Conservation (phyloP, 2,797 vertebrate genomes). For the Characodon lateralis region DNA sequence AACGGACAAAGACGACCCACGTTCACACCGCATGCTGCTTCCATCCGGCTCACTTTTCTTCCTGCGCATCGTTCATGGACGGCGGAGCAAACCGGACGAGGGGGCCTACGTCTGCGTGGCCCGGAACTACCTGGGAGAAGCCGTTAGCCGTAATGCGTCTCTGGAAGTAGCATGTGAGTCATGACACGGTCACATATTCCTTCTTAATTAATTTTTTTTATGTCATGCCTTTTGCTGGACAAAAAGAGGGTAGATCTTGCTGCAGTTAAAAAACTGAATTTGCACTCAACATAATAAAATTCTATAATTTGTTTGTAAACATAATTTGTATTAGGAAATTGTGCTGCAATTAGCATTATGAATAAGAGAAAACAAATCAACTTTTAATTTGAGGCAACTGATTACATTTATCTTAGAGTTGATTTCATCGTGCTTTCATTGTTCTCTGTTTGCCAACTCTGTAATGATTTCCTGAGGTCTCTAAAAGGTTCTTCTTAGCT, state of each 20-base stretch:
- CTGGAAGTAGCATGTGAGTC: conserved; percentile 99
- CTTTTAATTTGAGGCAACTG: conserved; percentile 32
- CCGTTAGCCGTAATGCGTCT: conserved; percentile 96
- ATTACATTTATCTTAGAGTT: conserved; percentile 33
- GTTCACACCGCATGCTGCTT: conserved; percentile 97
- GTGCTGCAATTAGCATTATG: conserved; percentile 17
- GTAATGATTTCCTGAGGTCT: conserved; percentile 33
- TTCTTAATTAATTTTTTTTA: conserved; percentile 3
- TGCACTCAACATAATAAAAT: conserved; percentile 3
- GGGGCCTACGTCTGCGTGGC: conserved; percentile 97
- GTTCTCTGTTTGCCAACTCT: conserved; percentile 25
- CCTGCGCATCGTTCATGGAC: conserved; percentile 94
- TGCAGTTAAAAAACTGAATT: conserved; percentile 33
- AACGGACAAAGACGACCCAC: conserved; percentile 94
- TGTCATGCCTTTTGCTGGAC: not conserved
- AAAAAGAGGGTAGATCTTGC: conserved; percentile 9
- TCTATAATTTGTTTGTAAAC: not conserved
- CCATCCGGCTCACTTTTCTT: conserved; percentile 97
- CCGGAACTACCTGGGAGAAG: conserved; percentile 98
- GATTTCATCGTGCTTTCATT: conserved; percentile 23
- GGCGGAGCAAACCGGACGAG: conserved; percentile 96
- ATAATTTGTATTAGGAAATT: conserved; percentile 38
- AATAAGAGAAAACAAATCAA: conserved; percentile 49
- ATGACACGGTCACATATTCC: not conserved
- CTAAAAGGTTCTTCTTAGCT: conserved; percentile 21